phyloP scores from a whole-genome alignment of 1,140 invertebrate genomes.

The Ceratosolen fusciceps region DNA sequence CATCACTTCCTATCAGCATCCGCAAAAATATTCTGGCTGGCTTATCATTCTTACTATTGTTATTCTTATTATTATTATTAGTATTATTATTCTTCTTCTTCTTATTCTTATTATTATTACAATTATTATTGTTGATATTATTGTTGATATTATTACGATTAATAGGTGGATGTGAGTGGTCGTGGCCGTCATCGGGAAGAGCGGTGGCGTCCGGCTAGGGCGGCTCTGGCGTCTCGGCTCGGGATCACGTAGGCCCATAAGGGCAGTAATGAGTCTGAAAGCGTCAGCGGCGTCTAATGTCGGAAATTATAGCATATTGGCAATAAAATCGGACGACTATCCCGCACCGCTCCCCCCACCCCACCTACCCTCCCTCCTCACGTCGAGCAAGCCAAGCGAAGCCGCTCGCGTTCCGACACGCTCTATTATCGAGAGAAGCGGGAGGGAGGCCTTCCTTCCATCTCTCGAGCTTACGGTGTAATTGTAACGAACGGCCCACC shows the following conservation, averaged over 20 bases:
- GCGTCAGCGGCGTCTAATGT: conserved; percentile 72
- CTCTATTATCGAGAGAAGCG: too few species aligned
- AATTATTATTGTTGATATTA: too few species aligned
- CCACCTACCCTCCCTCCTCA: neutral
- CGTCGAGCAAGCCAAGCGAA: neutral
- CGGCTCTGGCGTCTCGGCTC: conserved; percentile 5
- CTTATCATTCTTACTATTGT: too few species aligned
- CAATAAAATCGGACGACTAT: conserved; percentile 69
- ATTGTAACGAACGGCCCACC: conserved; percentile 67
- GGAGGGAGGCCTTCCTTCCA: too few species aligned
- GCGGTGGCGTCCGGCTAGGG: too few species aligned
- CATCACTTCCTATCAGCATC: conserved; percentile 70
- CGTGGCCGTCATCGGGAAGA: too few species aligned
- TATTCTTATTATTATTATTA: too few species aligned
- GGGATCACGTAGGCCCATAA: conserved; percentile 66
- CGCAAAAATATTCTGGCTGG: conserved; percentile 57
- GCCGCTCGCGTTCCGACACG: too few species aligned
- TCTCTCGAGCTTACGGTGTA: conserved; percentile 64
- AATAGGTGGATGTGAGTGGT: too few species aligned
- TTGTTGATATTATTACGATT: too few species aligned
- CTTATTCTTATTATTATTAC: too few species aligned
- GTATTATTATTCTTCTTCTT: too few species aligned
- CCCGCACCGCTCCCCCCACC: conserved; percentile 33
- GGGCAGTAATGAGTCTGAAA: conserved; percentile 69
- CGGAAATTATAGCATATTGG: conserved; percentile 73